phyloP scores from a whole-genome alignment of 2,888 invertebrate genomes.

The Rhopalosiphum nymphaeae region DNA sequence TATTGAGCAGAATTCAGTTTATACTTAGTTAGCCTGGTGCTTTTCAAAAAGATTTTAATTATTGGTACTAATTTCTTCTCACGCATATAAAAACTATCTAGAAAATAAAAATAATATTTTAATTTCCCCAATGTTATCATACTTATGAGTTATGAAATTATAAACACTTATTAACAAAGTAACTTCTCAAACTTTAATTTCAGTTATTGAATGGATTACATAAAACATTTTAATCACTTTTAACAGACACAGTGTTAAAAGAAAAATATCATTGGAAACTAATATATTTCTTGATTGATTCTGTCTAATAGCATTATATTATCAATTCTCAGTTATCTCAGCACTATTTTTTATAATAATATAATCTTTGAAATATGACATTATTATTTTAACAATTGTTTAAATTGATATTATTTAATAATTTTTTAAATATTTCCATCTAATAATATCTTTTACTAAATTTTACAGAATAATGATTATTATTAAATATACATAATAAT shows the following conservation, averaged over 20 bases:
- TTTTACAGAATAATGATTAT: too few species aligned
- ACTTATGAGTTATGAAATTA: neutral
- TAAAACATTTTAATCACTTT: neutral
- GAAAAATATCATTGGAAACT: neutral
- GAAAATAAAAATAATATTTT: neutral
- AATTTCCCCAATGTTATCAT: neutral
- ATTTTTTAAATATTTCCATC: neutral
- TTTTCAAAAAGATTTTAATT: neutral
- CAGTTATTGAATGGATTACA: neutral
- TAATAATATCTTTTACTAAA: neutral
- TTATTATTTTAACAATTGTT: neutral
- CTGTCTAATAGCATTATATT: neutral
- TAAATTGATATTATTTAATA: neutral
- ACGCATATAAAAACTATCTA: neutral
- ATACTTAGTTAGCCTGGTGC: neutral
- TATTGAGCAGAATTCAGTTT: neutral
- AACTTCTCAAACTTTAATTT: neutral
- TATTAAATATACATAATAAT: neutral
- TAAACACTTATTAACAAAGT: neutral
- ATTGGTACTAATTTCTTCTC: neutral
- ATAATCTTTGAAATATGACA: neutral
- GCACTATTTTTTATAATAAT: neutral
- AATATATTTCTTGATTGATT: neutral
- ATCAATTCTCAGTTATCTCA: neutral
- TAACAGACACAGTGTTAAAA: neutral